These are phyloP conservation scores for Meloidogyne hapla DNA, from an alignment of 1,140 invertebrate species.

Conservation along the genomic window DNA sequence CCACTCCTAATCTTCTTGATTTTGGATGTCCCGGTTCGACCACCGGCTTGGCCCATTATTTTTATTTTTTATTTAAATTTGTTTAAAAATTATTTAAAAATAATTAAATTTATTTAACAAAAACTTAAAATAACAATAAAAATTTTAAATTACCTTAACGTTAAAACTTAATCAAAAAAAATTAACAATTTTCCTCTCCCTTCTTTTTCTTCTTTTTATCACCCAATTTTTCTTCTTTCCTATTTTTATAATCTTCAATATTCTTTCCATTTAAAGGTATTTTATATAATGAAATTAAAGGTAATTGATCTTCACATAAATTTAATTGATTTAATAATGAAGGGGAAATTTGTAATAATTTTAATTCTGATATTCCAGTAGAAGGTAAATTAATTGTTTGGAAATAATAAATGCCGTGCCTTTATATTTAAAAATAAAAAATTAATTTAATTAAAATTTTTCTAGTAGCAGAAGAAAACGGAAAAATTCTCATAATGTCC, in stretches of 20 bases:
- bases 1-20: too few species aligned
- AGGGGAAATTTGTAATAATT: background rate
- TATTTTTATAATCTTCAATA: background rate
- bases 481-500: too few species aligned
- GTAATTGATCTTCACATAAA: background rate
- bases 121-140: too few species aligned
- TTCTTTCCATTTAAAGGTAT: background rate
- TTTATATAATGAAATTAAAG: background rate
- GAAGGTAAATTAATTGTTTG: background rate
- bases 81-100: too few species aligned
- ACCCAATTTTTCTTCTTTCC: background rate
- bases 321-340: background rate
- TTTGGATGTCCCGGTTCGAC: slow-evolving; percentile 35
- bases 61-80: too few species aligned
- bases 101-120: too few species aligned
- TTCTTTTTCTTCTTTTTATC: background rate
- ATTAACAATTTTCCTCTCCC: background rate
- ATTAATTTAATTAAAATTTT: background rate
- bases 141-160: too few species aligned
- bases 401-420: background rate
- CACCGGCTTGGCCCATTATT: too few species aligned
- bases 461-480: too few species aligned
- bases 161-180: too few species aligned
- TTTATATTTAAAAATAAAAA: background rate
- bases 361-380: background rate